Percentiles rank a stretch among this genome's conserved stretches.
Evolutionary conservation across 2,113 vertebrate genomes (phyloP).

Genomic region (Peromyscus leucopus): DNA sequence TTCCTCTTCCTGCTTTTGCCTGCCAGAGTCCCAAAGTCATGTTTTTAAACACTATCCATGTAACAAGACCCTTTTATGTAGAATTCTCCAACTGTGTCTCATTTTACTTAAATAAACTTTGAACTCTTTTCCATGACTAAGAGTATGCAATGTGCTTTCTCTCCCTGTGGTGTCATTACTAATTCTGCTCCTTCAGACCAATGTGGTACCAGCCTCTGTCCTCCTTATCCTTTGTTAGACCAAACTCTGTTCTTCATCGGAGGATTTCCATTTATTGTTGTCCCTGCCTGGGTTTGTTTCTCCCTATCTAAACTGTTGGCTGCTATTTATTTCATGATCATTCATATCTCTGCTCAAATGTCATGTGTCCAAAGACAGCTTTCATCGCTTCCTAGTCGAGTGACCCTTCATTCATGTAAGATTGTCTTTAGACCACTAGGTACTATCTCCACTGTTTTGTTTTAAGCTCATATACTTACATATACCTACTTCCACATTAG

Average conservation of each 20-base stretch:
- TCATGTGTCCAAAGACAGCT: neutral
- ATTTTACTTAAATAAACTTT: neutral
- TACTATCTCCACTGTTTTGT: neutral
- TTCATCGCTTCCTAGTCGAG: neutral
- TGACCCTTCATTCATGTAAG: neutral
- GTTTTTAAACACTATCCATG: neutral
- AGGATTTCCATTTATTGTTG: neutral
- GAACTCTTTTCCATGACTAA: neutral
- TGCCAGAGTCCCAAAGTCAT: neutral
- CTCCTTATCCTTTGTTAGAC: neutral
- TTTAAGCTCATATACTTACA: neutral
- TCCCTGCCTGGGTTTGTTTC: constrained; percentile 35
- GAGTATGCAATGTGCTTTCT: neutral
- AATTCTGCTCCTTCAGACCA: neutral
- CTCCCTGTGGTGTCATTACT: neutral
- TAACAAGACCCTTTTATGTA: neutral
- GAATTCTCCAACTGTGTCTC: neutral
- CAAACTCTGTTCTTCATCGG: neutral
- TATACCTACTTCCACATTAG: neutral
- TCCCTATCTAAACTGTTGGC: neutral
- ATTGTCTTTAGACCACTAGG: neutral
- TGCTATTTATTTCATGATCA: constrained; percentile 23
- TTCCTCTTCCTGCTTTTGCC: neutral
- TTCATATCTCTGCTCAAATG: constrained; percentile 7
- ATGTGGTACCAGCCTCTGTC: neutral